Evolutionary conservation across 2,113 vertebrate genomes (phyloP).

Genomic region (Corvus moneduloides): DNA sequence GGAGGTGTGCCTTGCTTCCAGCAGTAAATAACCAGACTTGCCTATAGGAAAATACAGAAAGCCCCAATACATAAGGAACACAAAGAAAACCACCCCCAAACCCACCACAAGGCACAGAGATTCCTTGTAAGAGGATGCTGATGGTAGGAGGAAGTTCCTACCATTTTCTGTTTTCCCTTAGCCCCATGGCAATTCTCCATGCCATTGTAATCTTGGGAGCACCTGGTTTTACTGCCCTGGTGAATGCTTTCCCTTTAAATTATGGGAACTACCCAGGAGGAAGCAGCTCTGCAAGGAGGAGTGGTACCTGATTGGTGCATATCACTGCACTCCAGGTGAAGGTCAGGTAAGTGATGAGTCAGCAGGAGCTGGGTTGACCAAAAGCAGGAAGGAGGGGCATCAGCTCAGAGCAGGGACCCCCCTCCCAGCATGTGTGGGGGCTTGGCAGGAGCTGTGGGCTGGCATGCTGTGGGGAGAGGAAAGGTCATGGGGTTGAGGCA

Average conservation of each 20-base stretch:
- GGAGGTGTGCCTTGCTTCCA: background rate
- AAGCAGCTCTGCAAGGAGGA: background rate
- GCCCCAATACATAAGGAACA: background rate
- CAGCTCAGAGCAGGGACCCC: background rate
- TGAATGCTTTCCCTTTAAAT: background rate
- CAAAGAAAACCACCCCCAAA: background rate
- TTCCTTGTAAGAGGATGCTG: background rate
- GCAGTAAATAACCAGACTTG: background rate
- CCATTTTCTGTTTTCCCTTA: background rate
- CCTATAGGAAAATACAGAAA: background rate
- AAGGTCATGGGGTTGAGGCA: background rate
- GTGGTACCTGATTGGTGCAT: background rate
- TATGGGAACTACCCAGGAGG: background rate
- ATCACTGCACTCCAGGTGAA: background rate
- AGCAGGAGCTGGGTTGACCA: background rate
- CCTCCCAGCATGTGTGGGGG: fast-evolving
- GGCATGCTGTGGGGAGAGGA: background rate
- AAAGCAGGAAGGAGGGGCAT: background rate
- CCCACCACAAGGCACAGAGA: background rate
- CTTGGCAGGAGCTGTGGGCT: background rate
- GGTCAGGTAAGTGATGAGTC: background rate
- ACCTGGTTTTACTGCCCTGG: background rate
- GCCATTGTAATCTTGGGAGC: background rate
- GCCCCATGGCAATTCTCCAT: background rate
- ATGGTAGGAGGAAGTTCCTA: background rate